phyloP scores from a whole-genome alignment of 1,140 invertebrate species.

The Oedothorax gibbosus region DNA sequence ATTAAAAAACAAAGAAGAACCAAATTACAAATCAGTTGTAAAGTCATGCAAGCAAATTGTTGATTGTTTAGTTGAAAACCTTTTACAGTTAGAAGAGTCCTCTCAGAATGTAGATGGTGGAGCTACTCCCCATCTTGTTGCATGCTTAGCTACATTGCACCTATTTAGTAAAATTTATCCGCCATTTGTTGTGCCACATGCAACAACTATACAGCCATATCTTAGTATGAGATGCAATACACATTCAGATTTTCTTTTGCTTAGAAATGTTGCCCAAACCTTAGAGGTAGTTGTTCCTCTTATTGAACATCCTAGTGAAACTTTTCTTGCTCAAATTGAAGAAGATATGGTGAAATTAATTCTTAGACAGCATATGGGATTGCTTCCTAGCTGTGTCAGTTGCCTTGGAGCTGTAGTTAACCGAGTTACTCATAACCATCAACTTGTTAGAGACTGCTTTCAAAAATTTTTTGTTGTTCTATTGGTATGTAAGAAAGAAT shows the following conservation, averaged over 20 bases:
- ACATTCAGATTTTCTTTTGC: constrained; percentile 82
- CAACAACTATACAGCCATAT: constrained; percentile 95
- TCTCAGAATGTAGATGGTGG: constrained; percentile 66
- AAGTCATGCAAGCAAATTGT: constrained; percentile 96
- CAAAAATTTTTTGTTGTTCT: constrained; percentile 67
- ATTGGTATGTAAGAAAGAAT: constrained; percentile 70
- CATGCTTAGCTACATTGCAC: constrained; percentile 92
- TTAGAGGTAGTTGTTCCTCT: constrained; percentile 95
- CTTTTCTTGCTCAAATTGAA: constrained; percentile 93
- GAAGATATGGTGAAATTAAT: constrained; percentile 96
- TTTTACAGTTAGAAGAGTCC: constrained; percentile 86
- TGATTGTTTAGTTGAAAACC: constrained; percentile 95
- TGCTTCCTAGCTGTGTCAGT: constrained; percentile 78
- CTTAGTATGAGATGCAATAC: constrained; percentile 92
- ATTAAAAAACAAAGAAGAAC: constrained; percentile 85
- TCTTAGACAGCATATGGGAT: constrained; percentile 81
- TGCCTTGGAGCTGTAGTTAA: constrained; percentile 96
- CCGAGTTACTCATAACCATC: constrained; percentile 94
- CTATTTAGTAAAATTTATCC: constrained; percentile 97
- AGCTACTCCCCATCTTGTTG: constrained; percentile 84
- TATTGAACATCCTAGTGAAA: constrained; percentile 97
- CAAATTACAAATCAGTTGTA: constrained; percentile 71
- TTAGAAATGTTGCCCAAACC: constrained; percentile 87
- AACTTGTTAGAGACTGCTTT: constrained; percentile 94
- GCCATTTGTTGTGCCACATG: constrained; percentile 91